Conservation (phyloP, 2,888 invertebrate species). For the Andrena chrysosceles region DNA sequence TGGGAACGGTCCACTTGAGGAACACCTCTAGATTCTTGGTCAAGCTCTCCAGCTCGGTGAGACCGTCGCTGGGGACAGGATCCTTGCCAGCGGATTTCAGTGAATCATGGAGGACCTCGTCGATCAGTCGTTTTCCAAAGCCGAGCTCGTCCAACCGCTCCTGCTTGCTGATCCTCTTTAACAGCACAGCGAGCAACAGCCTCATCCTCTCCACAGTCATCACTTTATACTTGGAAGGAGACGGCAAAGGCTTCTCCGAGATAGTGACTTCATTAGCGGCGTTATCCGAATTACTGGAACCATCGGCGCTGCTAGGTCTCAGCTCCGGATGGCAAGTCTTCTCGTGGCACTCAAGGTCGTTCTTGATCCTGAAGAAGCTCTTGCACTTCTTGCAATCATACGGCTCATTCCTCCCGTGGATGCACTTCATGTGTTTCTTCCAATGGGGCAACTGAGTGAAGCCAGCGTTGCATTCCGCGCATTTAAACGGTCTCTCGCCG, state of each 20-base stretch:
- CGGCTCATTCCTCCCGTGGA: slow-evolving; percentile 92
- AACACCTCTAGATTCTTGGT: slow-evolving; percentile 92
- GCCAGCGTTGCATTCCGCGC: slow-evolving; percentile 87
- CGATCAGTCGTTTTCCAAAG: slow-evolving; percentile 91
- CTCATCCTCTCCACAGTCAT: slow-evolving; percentile 92
- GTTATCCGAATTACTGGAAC: background rate
- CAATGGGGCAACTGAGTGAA: slow-evolving; percentile 94
- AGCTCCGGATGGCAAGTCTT: slow-evolving; percentile 78
- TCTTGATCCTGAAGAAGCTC: slow-evolving; percentile 91
- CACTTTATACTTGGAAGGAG: slow-evolving; percentile 84
- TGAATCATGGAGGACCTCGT: slow-evolving; percentile 92
- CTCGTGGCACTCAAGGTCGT: slow-evolving; percentile 89
- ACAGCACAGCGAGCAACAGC: slow-evolving; percentile 91
- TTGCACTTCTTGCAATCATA: slow-evolving; percentile 92
- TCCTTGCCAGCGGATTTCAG: slow-evolving; percentile 90
- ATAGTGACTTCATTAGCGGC: slow-evolving; percentile 35
- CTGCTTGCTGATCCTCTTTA: slow-evolving; percentile 93
- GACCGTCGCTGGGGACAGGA: slow-evolving; percentile 87
- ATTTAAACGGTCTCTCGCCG: slow-evolving; percentile 94
- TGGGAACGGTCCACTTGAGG: slow-evolving; percentile 93
- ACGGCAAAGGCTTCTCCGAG: slow-evolving; percentile 65
- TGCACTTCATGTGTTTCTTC: slow-evolving; percentile 95
- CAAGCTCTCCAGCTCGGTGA: slow-evolving; percentile 88
- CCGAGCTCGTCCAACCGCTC: slow-evolving; percentile 92
- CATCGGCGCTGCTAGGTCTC: slow-evolving; percentile 10